Conservation (phyloP, 2,113 vertebrate species). For the Oceanites oceanicus region DNA sequence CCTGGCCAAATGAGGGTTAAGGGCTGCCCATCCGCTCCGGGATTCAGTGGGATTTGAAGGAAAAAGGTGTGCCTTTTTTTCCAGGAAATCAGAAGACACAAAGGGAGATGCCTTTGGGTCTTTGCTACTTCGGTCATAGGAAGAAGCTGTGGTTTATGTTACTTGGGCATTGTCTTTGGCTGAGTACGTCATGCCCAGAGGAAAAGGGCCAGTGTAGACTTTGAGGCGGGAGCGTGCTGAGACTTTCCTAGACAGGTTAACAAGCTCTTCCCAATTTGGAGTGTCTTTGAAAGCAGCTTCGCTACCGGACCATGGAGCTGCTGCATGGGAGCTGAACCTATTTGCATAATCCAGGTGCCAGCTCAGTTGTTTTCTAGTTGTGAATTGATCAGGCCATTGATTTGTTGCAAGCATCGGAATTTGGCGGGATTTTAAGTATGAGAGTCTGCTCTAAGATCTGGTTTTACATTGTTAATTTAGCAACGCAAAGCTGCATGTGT, state of each 20-base stretch:
- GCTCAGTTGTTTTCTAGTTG: background rate
- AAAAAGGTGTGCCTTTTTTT: background rate
- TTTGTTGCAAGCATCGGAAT: background rate
- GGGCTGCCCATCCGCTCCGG: accelerated
- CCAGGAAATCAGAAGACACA: constrained; percentile 11
- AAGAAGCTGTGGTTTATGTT: background rate
- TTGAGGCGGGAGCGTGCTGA: accelerated
- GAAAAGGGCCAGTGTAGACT: background rate
- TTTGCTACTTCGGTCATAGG: background rate
- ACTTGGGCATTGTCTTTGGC: background rate
- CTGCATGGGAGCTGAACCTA: background rate
- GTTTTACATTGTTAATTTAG: background rate
- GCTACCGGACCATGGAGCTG: background rate
- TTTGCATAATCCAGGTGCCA: background rate
- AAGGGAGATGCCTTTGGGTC: background rate
- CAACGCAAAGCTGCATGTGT: background rate
- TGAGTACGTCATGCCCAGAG: background rate
- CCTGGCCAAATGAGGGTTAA: background rate
- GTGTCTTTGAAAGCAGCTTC: background rate
- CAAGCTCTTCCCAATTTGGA: background rate
- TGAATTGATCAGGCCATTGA: background rate
- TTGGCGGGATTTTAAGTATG: background rate
- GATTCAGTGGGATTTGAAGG: background rate
- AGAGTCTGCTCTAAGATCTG: background rate
- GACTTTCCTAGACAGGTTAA: background rate